phyloP scores from a whole-genome alignment of 2,797 vertebrate species.

The Crocidura indochinensis region DNA sequence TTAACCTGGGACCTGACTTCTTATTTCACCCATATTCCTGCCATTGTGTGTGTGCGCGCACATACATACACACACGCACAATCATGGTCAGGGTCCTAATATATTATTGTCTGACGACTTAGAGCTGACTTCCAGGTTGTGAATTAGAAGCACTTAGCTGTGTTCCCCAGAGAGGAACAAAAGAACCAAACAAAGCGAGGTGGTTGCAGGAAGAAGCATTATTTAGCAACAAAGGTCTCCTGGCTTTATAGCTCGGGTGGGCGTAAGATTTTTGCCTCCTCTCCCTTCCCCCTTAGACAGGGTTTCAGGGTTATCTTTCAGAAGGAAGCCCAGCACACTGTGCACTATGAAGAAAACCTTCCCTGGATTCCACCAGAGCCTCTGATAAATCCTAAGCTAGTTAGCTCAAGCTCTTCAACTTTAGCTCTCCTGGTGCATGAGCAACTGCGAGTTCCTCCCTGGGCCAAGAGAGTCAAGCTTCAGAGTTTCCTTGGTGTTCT shows the following conservation, averaged over 20 bases:
- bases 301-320: conserved; percentile 10
- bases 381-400: conserved; percentile 13
- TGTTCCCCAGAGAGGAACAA: conserved; percentile 68
- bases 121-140: conserved; percentile 70
- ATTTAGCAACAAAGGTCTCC: conserved; percentile 68
- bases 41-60: neutral
- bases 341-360: neutral
- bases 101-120: conserved; percentile 62
- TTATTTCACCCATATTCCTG: conserved; percentile 66
- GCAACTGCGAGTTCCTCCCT: neutral
- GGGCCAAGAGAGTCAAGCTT: neutral
- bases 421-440: neutral
- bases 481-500: neutral
- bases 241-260: neutral
- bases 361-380: fast-evolving
- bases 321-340: conserved; percentile 24
- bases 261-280: neutral
- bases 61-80: neutral
- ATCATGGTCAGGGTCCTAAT: conserved; percentile 47
- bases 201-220: conserved; percentile 17
- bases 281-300: neutral
- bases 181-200: conserved; percentile 35
- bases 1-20: conserved; percentile 49
- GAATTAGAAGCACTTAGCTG: conserved; percentile 77
- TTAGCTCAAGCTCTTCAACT: neutral